Percentiles rank a stretch among this genome's conserved stretches.
phyloP scores from a whole-genome alignment of 2,888 invertebrate genomes.

The Trachelus iudaicus region DNA sequence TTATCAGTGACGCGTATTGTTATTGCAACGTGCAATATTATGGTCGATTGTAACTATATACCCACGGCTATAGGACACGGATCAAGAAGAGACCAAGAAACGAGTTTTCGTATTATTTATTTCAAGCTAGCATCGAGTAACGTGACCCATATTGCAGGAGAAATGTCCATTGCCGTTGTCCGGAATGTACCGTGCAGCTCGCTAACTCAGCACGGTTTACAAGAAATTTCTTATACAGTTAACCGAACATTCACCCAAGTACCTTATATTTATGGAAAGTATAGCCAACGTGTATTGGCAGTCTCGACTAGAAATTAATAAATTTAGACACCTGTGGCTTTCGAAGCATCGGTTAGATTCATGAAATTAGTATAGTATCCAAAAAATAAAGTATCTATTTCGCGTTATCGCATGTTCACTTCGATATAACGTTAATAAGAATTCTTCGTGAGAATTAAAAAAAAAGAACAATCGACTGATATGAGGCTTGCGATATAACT shows the following conservation, averaged over 20 bases:
- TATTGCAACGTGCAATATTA: neutral
- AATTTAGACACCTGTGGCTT: neutral
- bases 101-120: slow-evolving; percentile 35
- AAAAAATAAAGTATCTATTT: neutral
- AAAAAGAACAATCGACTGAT: neutral
- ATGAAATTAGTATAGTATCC: neutral
- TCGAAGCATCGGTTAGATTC: neutral
- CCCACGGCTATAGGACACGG: neutral
- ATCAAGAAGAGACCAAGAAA: neutral
- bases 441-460: neutral
- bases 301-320: neutral
- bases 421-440: neutral
- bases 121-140: slow-evolving; percentile 31
- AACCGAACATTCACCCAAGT: slow-evolving; percentile 22
- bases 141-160: slow-evolving; percentile 24
- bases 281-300: neutral
- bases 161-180: slow-evolving; percentile 29
- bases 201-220: slow-evolving; percentile 24
- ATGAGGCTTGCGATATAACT: neutral
- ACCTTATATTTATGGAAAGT: neutral
- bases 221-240: slow-evolving; percentile 44
- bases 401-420: neutral
- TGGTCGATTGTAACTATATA: neutral
- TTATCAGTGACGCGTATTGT: neutral
- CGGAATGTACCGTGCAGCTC: slow-evolving; percentile 23